Base-by-base conservation (phyloP, 2,888 invertebrate genomes). In the Agrotis puta region DNA sequence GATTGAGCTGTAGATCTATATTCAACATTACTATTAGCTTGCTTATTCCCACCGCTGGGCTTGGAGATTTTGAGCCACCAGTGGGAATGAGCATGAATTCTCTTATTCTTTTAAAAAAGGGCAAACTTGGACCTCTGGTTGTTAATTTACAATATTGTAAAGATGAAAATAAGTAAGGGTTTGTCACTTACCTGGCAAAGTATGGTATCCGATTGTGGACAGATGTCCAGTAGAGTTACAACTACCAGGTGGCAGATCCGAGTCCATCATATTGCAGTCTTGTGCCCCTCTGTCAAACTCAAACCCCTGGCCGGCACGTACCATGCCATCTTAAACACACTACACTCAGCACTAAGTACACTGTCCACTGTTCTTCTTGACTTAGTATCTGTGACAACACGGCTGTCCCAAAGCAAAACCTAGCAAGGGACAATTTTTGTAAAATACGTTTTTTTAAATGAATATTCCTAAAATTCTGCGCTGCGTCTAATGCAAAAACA, bases 171-270 rank as follows among this genome's bases (percentile, higher is more conserved):
- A 64, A n/a, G 4, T 20, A 16, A 3, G 16, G 1, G 0, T 39
- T 53, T 9, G 0, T 11, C 9, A 73, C 90, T 90, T 74, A 92
- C 96, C 95, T 77, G 95, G 95, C 84, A 93, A 83, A 66, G 92
- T 93, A 83, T 95, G 94, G 87, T 95, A 96, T 90, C 96, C 96
- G 77, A 96, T 93, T 5, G 95, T 95, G 91, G 96, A 96, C 91
- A 96, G 88, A 85, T 96, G 96, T 86, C 96, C 96, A 57, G 96
- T 96, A 83, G 96, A 96, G 87, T 95, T 96, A 82, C 95, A 96
- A 88, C 96, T 95, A 88, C 96, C 96, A 18, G 95, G 96, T 61
- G 96, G 96, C 64, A 96, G 91, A 59, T 96, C 96, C 22, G 94
- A 93, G 86, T 96, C 96, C 96, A 96, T 96, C 94, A 94, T 96